These are phyloP conservation scores for Pseudopleuronectes americanus DNA, from an alignment of 2,797 vertebrate genomes.

Conservation along the genomic window DNA sequence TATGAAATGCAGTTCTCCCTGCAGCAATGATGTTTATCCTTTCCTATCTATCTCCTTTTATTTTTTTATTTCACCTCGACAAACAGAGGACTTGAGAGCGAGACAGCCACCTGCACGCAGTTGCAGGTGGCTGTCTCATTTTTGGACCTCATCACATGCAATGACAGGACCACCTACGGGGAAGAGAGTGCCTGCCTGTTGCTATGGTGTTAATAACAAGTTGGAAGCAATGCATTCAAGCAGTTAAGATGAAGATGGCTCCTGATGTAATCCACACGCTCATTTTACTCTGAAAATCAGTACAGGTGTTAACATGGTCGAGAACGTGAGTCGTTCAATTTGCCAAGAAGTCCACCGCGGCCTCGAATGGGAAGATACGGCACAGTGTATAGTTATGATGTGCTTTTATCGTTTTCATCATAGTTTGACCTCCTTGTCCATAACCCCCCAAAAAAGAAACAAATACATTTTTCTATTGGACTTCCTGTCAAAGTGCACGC, in stretches of 20 bases:
- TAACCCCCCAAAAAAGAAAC: neutral
- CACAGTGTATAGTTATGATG: neutral
- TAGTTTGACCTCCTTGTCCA: neutral
- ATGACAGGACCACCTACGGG: slow-evolving; percentile 69
- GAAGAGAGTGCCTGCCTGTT: slow-evolving; percentile 67
- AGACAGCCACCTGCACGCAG: slow-evolving; percentile 33
- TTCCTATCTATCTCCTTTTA: neutral
- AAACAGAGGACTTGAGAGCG: slow-evolving; percentile 3
- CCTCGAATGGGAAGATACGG: slow-evolving; percentile 20
- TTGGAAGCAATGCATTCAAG: slow-evolving; percentile 68
- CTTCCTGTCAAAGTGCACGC: neutral
- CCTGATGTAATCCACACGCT: slow-evolving; percentile 65
- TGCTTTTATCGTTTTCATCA: slow-evolving; percentile 2
- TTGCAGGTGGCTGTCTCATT: slow-evolving; percentile 68
- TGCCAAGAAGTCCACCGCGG: slow-evolving; percentile 28
- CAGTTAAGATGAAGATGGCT: slow-evolving; percentile 69
- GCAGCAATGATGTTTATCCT: too few relatives aligned
- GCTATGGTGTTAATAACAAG: slow-evolving; percentile 79
- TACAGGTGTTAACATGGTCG: slow-evolving; percentile 67
- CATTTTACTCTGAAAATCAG: slow-evolving; percentile 62
- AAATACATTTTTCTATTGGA: neutral
- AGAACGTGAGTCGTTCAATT: slow-evolving; percentile 51
- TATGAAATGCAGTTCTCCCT: too few relatives aligned
- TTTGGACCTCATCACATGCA: slow-evolving; percentile 68
- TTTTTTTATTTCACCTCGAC: slow-evolving; percentile 8